phyloP scores from a whole-genome alignment of 2,113 vertebrate genomes.

The Ancistrus triradiatus region DNA sequence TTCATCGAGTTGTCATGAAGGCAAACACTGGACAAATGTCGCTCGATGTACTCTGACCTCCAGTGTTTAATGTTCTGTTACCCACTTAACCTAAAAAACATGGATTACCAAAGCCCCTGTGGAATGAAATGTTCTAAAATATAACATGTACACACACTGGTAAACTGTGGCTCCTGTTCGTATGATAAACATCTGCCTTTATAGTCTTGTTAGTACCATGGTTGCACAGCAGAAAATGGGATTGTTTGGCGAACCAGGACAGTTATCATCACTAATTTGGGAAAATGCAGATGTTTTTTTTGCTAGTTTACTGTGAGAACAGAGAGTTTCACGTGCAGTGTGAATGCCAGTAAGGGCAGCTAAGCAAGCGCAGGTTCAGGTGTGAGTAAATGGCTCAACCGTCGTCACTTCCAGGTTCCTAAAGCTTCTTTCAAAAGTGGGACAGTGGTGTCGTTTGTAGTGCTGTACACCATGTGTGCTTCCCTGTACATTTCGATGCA shows the following conservation, averaged over 20 bases:
- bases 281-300: conserved; percentile 36
- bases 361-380: background rate
- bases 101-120: conserved; percentile 50
- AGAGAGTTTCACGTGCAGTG: conserved; percentile 16
- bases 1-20: conserved; percentile 17
- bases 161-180: conserved; percentile 31
- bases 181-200: conserved; percentile 16
- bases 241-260: conserved; percentile 38
- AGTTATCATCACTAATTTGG: conserved; percentile 40
- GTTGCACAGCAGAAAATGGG: conserved; percentile 41
- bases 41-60: conserved; percentile 21
- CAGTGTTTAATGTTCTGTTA: conserved; percentile 38
- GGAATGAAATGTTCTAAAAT: conserved; percentile 25
- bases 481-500: conserved; percentile 52
- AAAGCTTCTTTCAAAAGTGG: conserved; percentile 5
- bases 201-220: conserved; percentile 28
- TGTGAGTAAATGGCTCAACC: background rate
- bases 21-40: conserved; percentile 30
- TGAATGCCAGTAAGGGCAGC: conserved; percentile 2
- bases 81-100: conserved; percentile 30
- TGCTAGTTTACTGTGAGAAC: conserved; percentile 18
- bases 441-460: conserved; percentile 26
- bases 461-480: conserved; percentile 28
- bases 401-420: conserved; percentile 3
- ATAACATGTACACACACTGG: conserved; percentile 24